Evolutionary conservation across 2,888 invertebrate genomes (phyloP).

Genomic region (Drosophila niveifrons): DNA sequence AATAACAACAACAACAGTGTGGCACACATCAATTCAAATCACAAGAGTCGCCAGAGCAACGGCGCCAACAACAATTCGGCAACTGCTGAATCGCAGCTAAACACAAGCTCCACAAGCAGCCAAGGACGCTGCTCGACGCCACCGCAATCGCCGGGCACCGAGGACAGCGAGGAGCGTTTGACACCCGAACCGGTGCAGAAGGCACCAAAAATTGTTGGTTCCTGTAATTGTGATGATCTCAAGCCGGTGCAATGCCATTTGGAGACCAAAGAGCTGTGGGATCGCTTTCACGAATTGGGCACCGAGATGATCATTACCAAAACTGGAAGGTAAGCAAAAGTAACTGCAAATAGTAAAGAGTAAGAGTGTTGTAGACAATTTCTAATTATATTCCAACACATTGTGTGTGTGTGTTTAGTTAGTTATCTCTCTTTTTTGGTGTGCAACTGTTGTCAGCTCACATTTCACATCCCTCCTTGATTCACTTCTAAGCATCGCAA

Average conservation of each 20-base stretch:
- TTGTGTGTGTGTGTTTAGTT: not conserved
- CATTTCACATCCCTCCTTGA: not conserved
- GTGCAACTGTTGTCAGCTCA: not conserved
- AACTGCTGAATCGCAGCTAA: constrained; percentile 67
- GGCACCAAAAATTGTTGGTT: constrained; percentile 87
- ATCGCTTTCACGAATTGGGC: constrained; percentile 96
- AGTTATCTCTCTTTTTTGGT: not conserved
- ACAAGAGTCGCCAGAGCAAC: constrained; percentile 56
- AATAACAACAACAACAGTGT: constrained; percentile 55
- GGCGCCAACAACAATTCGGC: constrained; percentile 51
- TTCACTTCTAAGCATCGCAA: constrained; percentile 33
- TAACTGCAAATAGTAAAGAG: constrained; percentile 10
- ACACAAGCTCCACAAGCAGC: constrained; percentile 82
- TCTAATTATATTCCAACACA: constrained; percentile 1
- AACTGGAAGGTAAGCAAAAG: constrained; percentile 92
- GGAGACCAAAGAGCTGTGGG: constrained; percentile 98
- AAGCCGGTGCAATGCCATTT: constrained; percentile 94
- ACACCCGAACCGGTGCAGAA: constrained; percentile 85
- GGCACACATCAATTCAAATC: constrained; percentile 49
- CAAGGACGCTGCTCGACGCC: constrained; percentile 84
- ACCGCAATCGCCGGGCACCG: constrained; percentile 84
- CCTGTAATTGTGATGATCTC: constrained; percentile 93
- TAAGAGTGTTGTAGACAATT: not conserved
- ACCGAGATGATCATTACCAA: constrained; percentile 99
- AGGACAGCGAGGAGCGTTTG: constrained; percentile 84